A percentile compares a stretch with the other conserved stretches of the same genome.
phyloP scores from a whole-genome alignment of 1,140 invertebrate genomes.

The Drosophila leontia region DNA sequence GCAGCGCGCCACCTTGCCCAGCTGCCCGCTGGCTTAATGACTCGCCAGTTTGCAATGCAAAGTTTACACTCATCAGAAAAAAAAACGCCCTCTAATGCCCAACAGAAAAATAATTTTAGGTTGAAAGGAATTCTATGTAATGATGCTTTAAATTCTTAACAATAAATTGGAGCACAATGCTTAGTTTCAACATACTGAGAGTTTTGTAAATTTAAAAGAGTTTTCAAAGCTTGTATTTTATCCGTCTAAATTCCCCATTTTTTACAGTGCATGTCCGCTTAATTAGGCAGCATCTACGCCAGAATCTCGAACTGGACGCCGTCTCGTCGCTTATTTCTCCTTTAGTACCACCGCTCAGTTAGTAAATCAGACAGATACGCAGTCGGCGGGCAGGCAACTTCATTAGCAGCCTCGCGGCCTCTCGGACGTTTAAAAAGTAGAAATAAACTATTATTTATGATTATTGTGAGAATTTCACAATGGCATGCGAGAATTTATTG shows the following conservation, averaged over 20 bases:
- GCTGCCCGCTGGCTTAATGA: constrained; percentile 64
- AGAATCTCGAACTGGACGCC: constrained; percentile 30
- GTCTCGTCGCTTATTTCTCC: constrained; percentile 60
- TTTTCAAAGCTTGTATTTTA: too few relatives aligned
- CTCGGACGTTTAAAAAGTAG: constrained; percentile 72
- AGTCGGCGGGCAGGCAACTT: constrained; percentile 59
- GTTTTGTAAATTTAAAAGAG: background rate
- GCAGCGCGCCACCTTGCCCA: constrained; percentile 11
- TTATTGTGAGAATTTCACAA: constrained; percentile 84
- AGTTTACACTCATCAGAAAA: constrained; percentile 43
- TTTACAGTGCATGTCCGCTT: constrained; percentile 53
- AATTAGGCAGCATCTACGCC: constrained; percentile 61
- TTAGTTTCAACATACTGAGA: background rate
- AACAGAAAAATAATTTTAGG: background rate
- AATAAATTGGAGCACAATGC: too few relatives aligned
- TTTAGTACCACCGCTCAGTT: constrained; percentile 63
- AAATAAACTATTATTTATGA: constrained; percentile 84
- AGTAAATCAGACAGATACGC: constrained; percentile 54
- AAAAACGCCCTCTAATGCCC: constrained; percentile 1
- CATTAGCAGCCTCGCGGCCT: constrained; percentile 62
- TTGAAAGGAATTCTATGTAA: background rate
- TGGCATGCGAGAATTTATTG: constrained; percentile 84
- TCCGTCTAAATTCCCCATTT: background rate
- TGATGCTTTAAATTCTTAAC: too few relatives aligned
- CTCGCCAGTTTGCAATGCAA: constrained; percentile 74